These are phyloP conservation scores for Aspidapion aeneum DNA, from an alignment of 2,888 invertebrate species.

Conservation along the genomic window DNA sequence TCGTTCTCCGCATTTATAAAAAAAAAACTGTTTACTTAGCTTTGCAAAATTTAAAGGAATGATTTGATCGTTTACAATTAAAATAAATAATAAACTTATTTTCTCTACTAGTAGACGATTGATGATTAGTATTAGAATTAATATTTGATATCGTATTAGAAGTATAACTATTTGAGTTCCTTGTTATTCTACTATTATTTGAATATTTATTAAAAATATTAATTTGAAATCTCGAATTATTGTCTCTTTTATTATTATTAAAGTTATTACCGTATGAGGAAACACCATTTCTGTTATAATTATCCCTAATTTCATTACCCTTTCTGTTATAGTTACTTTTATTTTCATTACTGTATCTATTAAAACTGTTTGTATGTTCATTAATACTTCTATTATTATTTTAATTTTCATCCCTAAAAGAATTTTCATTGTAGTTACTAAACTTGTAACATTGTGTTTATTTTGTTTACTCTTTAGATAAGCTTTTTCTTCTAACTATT, in stretches of 20 bases:
- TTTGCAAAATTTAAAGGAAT: neutral
- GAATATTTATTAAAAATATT: neutral
- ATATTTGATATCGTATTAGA: neutral
- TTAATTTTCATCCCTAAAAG: no score
- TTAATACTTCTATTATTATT: no score
- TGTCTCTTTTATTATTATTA: neutral
- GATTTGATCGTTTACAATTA: neutral
- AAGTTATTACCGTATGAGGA: no score
- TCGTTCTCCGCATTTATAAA: neutral
- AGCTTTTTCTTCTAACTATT: neutral
- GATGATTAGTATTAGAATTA: neutral
- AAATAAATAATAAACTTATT: neutral
- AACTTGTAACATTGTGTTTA: neutral
- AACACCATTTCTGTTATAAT: neutral
- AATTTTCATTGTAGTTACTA: no score
- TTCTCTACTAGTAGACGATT: neutral
- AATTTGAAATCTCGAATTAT: neutral
- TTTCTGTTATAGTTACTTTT: no score
- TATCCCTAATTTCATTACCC: neutral
- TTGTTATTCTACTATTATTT: neutral
- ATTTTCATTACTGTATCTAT: no score
- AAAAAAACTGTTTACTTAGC: neutral
- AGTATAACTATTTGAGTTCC: neutral
- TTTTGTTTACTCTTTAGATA: neutral
- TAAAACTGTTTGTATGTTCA: no score